These are phyloP conservation scores for Emys orbicularis DNA, from an alignment of 2,797 vertebrate genomes.

Conservation along the genomic window DNA sequence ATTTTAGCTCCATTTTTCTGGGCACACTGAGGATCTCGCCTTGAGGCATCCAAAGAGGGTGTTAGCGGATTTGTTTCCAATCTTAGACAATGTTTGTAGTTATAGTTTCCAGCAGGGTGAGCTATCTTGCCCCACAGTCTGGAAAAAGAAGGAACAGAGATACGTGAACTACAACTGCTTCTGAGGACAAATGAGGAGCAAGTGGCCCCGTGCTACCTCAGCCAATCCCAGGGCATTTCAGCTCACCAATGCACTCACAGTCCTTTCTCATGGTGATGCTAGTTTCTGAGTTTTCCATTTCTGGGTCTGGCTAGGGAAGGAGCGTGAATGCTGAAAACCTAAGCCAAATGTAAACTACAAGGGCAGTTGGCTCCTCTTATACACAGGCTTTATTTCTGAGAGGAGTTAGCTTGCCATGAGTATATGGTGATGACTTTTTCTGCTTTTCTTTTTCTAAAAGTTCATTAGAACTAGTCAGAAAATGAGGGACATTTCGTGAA, in stretches of 20 bases:
- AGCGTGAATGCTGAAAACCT: rapidly evolving
- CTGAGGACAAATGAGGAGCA: conserved; percentile 26
- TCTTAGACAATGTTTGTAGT: not conserved
- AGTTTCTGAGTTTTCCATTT: not conserved
- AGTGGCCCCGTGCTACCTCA: not conserved
- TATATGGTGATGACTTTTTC: not conserved
- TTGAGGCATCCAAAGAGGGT: not conserved
- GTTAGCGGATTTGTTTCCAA: conserved; percentile 16
- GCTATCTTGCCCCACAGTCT: not conserved
- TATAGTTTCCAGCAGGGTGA: conserved; percentile 33
- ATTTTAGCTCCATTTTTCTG: not conserved
- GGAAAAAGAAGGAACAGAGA: conserved; percentile 18
- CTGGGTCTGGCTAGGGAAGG: not conserved
- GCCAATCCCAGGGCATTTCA: not conserved
- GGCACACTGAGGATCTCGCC: not conserved
- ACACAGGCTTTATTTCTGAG: not conserved
- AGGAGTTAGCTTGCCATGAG: not conserved
- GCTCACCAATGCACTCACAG: not conserved
- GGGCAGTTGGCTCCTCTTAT: not conserved
- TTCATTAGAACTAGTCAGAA: not conserved
- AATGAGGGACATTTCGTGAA: not conserved
- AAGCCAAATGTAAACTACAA: not conserved
- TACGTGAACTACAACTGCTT: conserved; percentile 33
- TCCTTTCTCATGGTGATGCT: not conserved
- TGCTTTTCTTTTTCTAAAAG: not conserved